Conservation (phyloP, 2,888 invertebrate species). For the Tolmerus cingulatus region DNA sequence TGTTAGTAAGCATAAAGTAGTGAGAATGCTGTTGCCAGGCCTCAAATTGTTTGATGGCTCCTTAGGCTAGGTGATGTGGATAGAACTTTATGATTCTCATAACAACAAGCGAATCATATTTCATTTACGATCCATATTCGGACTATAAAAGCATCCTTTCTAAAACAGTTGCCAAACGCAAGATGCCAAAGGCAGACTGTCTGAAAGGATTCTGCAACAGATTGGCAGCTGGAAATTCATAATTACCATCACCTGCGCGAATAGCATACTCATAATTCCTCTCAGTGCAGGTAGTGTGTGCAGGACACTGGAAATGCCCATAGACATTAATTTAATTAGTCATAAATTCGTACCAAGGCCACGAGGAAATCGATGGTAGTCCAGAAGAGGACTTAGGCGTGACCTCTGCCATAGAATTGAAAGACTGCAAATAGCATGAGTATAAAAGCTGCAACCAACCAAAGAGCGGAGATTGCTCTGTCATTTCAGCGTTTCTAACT, state of each 20-base stretch:
- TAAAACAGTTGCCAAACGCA: background rate
- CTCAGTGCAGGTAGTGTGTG: background rate
- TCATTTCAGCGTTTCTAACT: background rate
- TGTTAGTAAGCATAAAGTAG: background rate
- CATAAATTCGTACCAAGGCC: background rate
- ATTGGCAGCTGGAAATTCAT: background rate
- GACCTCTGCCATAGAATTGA: background rate
- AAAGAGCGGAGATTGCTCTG: background rate
- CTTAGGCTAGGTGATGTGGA: background rate
- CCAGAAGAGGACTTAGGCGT: background rate
- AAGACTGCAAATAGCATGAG: background rate
- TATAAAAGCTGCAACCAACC: background rate
- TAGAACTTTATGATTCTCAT: background rate
- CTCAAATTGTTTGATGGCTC: background rate
- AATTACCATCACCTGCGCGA: background rate
- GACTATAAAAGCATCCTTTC: background rate
- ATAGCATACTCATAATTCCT: background rate
- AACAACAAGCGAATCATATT: background rate
- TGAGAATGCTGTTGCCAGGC: background rate
- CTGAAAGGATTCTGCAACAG: background rate
- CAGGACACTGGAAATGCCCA: background rate
- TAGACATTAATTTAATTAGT: background rate
- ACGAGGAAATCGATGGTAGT: background rate
- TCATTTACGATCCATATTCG: background rate
- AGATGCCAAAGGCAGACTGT: background rate